Base-by-base conservation (phyloP, 2,113 vertebrate species). In the Dryoscopus gambensis region DNA sequence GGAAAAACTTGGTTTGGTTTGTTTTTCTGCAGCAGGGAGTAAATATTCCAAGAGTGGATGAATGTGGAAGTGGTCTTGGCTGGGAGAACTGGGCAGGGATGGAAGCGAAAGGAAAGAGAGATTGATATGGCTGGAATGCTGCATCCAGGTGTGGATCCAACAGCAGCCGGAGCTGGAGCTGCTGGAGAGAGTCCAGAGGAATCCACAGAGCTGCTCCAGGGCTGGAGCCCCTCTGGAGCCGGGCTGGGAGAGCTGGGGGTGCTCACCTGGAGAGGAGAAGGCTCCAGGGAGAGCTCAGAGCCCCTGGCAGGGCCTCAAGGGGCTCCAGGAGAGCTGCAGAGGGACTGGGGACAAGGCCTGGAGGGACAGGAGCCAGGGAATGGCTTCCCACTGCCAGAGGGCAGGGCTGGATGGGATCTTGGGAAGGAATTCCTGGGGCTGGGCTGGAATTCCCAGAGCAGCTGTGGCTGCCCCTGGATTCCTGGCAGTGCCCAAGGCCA, bases 71-170 rank as follows among this genome's bases (percentile, higher is more conserved):
- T 5, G 27, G 2, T 19, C 9, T 33, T 21, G 56, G 44, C 27
- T 57, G 25, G 49, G 21, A 44, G 35, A 68, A 31, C 35, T 2
- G 16, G 10, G 37, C 17, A 59, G 65, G 60, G 25, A 16, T 12
- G 47, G 59, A 40, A 52, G 33, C 1, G 5, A 65, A 77, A 55
- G 50, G 23, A 19, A 69, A 3, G 35, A 62, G 71, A n/a, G 39
- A 2, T 9, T 2, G 55, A 53, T 0, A 0, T 3, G 31, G 25
- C 49, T 19, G 23, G 27, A 33, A 6, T 33, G 15, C 24, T 37
- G 39, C 31, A 47, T 13, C 30, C 74, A 12, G 46, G 17, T 2
- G 28, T 31, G 68, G 6, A 40, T 30, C 35, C 47, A 50, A 13
- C 68, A 53, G 35, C 69, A 55, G 37, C 30, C 52, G 59, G 1